phyloP scores from a whole-genome alignment of 2,113 vertebrate species.

The Clarias gariepinus region DNA sequence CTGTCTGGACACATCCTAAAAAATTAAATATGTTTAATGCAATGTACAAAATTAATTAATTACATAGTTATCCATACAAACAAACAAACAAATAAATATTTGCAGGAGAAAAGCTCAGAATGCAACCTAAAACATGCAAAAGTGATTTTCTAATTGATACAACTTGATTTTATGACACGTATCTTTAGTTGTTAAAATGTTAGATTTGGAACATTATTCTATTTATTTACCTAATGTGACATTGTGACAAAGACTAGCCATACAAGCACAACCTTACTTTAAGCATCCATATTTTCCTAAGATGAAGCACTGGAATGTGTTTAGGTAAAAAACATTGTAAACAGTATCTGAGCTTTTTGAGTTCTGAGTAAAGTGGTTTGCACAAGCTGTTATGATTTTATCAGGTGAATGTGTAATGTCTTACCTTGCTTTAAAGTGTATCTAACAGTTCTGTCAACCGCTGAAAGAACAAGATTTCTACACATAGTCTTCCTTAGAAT shows the following conservation, averaged over 20 bases:
- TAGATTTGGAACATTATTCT: too few relatives aligned
- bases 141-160: neutral
- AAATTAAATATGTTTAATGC: neutral
- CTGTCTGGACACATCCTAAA: slow-evolving; percentile 75
- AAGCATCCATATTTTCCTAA: neutral
- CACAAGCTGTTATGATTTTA: neutral
- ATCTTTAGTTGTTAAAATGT: too few relatives aligned
- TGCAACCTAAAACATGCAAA: too few relatives aligned
- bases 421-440: slow-evolving; percentile 72
- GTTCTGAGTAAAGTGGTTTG: neutral
- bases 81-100: too few relatives aligned
- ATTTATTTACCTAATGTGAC: too few relatives aligned
- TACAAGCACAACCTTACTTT: neutral
- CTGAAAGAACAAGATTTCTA: slow-evolving; percentile 58
- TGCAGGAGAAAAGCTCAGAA: neutral
- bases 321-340: neutral
- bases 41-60: neutral
- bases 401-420: neutral
- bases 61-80: neutral
- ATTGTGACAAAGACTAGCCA: neutral
- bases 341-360: too few relatives aligned
- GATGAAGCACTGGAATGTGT: neutral
- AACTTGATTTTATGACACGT: too few relatives aligned
- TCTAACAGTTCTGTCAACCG: slow-evolving; percentile 23
- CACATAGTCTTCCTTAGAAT: slow-evolving; percentile 74